These are phyloP conservation scores for Drosophila subquinaria DNA, from an alignment of 2,888 invertebrate species.

Conservation along the genomic window DNA sequence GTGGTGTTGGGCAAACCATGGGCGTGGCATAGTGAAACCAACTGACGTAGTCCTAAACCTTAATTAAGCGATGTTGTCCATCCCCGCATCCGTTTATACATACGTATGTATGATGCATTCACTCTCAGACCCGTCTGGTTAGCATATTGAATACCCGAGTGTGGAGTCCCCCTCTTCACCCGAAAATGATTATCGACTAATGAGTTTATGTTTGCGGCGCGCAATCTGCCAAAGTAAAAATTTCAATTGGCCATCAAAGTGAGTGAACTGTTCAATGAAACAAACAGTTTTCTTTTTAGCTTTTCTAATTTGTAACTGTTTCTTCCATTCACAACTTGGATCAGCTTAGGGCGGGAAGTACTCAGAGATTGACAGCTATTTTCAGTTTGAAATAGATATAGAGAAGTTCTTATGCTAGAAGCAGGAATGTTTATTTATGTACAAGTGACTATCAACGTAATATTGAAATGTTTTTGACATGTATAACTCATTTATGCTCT, in stretches of 20 bases:
- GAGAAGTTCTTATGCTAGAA: too few species aligned
- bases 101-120: conserved; percentile 29
- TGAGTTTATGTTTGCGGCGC: conserved; percentile 65
- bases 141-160: conserved; percentile 63
- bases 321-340: neutral
- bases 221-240: conserved; percentile 42
- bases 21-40: conserved; percentile 24
- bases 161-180: conserved; percentile 22
- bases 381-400: too few species aligned
- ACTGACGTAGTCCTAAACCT: conserved; percentile 53
- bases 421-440: too few species aligned
- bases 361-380: too few species aligned
- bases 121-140: neutral
- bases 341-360: neutral
- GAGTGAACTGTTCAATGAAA: conserved; percentile 1
- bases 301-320: neutral
- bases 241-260: conserved; percentile 19
- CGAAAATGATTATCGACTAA: conserved; percentile 60
- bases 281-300: neutral
- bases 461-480: too few species aligned
- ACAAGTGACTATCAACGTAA: neutral
- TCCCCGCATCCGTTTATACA: conserved; percentile 37
- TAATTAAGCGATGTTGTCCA: conserved; percentile 64
- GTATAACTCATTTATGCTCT: too few species aligned
- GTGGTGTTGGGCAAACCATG: conserved; percentile 20